A percentile compares a stretch with the other conserved stretches of the same genome.
Conservation (phyloP, 64 coral and sea anemone genomes). For the Dendrophyllia cribrosa region DNA sequence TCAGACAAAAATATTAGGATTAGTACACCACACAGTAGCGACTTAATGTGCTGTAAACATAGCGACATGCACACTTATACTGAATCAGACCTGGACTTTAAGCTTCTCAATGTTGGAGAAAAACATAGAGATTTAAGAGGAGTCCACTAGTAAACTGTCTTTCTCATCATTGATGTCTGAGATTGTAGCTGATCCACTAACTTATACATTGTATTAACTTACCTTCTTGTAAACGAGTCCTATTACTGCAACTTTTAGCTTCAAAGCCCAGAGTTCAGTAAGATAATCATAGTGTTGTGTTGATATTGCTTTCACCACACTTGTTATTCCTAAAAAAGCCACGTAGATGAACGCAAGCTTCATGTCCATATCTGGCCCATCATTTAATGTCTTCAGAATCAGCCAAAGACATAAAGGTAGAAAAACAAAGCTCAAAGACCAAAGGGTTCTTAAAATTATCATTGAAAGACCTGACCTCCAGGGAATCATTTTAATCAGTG, state of each 20-base stretch:
- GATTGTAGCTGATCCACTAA: not conserved
- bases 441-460: conserved; percentile 22
- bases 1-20: too few relatives aligned
- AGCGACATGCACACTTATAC: too few relatives aligned
- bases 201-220: not conserved
- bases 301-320: conserved; percentile 3
- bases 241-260: not conserved
- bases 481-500: not conserved
- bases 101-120: too few relatives aligned
- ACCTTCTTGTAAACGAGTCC: conserved; percentile 15
- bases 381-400: not conserved
- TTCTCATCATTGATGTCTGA: not conserved
- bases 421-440: conserved; percentile 18
- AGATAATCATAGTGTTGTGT: conserved; percentile 14
- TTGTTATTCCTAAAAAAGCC: not conserved
- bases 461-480: conserved; percentile 21
- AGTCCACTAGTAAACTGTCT: too few relatives aligned
- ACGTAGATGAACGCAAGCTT: conserved; percentile 1
- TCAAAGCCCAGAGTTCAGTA: not conserved
- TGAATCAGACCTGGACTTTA: too few relatives aligned
- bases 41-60: too few relatives aligned
- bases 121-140: too few relatives aligned
- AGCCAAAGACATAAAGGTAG: conserved; percentile 9
- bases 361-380: not conserved
- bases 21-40: too few relatives aligned